Percentiles rank a stretch among this genome's conserved stretches.
Evolutionary conservation across 2,113 vertebrate genomes (phyloP).

Genomic region (pig (Sus scrofa)): T2T-Sscrofa CM000828.6:74921501-74922000

Average conservation of each 20-base stretch:
- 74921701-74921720: too few relatives aligned
- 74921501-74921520: not conserved
- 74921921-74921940: not conserved
- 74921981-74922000: not conserved
- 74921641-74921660: too few relatives aligned
- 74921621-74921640: not conserved
- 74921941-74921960: not conserved
- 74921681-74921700: not conserved
- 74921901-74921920: not conserved
- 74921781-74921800: too few relatives aligned
- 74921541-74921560: rapidly evolving
- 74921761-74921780: not conserved
- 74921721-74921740: not conserved
- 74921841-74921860: not conserved
- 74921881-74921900: not conserved
- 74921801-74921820: too few relatives aligned
- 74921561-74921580: not conserved
- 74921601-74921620: not conserved
- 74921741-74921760: rapidly evolving
- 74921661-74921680: not conserved
- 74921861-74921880: not conserved
- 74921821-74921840: not conserved
- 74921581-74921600: too few relatives aligned
- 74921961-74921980: not conserved
- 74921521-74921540: not conserved